Evolutionary conservation across 2,113 vertebrate genomes (phyloP).

Genomic region (Polyodon spathula): DNA sequence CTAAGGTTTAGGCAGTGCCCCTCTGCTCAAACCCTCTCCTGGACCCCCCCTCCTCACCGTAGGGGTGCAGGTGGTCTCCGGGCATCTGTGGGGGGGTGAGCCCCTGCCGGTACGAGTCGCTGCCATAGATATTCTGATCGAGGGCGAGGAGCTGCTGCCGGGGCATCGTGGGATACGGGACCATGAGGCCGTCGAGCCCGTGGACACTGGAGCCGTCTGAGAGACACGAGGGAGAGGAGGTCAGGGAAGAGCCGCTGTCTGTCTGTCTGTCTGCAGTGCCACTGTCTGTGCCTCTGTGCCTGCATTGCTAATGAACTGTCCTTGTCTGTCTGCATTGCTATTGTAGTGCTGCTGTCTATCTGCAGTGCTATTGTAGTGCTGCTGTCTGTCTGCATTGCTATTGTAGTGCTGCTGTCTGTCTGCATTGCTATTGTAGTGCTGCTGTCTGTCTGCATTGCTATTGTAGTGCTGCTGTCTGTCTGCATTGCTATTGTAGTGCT

Average conservation of each 20-base stretch:
- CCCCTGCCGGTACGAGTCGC: constrained; percentile 71
- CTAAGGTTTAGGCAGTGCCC: too few relatives aligned
- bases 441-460: too few relatives aligned
- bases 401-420: too few relatives aligned
- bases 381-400: too few relatives aligned
- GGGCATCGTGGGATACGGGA: constrained; percentile 61
- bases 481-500: too few relatives aligned
- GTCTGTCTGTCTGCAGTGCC: neutral
- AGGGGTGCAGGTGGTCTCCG: constrained; percentile 69
- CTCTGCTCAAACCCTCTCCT: neutral
- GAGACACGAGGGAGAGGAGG: constrained; percentile 4
- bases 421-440: too few relatives aligned
- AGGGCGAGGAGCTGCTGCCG: constrained; percentile 70
- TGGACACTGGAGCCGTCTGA: constrained; percentile 68
- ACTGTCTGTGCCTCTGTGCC: too few relatives aligned
- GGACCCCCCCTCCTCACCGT: constrained; percentile 49
- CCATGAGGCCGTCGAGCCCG: constrained; percentile 70
- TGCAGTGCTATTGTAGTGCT: too few relatives aligned
- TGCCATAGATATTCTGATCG: constrained; percentile 70
- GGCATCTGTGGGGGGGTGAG: constrained; percentile 74
- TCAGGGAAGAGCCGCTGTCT: neutral
- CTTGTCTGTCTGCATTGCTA: too few relatives aligned
- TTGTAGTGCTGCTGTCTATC: too few relatives aligned
- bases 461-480: too few relatives aligned
- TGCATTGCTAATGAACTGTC: too few relatives aligned